Percentiles rank a stretch among this genome's conserved stretches.
Conservation (phyloP, 2,797 vertebrate species). For the Diglossa cyanea region DNA sequence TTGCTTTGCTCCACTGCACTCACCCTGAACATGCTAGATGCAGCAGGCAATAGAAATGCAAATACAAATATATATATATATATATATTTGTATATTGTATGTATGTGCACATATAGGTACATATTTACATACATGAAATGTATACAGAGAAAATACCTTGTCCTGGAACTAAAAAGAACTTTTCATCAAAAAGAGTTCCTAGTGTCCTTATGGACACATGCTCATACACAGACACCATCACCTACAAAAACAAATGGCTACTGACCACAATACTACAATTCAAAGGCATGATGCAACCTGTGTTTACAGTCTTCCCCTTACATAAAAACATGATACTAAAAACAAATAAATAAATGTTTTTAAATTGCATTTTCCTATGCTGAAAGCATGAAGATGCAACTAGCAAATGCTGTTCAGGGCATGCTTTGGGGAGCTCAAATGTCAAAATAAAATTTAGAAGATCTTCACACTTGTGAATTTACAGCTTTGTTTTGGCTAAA, state of each 20-base stretch:
- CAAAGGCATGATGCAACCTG: neutral
- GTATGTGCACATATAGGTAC: neutral
- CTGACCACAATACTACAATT: neutral
- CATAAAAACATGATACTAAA: neutral
- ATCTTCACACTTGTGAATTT: neutral
- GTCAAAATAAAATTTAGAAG: neutral
- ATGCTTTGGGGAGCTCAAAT: neutral
- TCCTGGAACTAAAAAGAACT: neutral
- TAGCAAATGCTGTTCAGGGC: neutral
- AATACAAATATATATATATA: neutral
- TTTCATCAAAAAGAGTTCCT: neutral
- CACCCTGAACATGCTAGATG: neutral
- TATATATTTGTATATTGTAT: neutral
- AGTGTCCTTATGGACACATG: neutral
- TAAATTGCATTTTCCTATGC: neutral
- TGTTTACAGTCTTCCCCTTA: neutral
- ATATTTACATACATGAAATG: rapidly evolving
- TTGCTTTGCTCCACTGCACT: neutral
- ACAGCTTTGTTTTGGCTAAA: neutral
- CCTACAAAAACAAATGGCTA: neutral
- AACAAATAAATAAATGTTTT: neutral
- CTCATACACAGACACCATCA: neutral
- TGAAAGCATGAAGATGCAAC: neutral
- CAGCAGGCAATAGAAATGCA: neutral
- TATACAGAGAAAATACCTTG: neutral